These are phyloP conservation scores for Caenorhabditis sp. DNA, from an alignment of 2,888 invertebrate species.

Conservation along the genomic window DNA sequence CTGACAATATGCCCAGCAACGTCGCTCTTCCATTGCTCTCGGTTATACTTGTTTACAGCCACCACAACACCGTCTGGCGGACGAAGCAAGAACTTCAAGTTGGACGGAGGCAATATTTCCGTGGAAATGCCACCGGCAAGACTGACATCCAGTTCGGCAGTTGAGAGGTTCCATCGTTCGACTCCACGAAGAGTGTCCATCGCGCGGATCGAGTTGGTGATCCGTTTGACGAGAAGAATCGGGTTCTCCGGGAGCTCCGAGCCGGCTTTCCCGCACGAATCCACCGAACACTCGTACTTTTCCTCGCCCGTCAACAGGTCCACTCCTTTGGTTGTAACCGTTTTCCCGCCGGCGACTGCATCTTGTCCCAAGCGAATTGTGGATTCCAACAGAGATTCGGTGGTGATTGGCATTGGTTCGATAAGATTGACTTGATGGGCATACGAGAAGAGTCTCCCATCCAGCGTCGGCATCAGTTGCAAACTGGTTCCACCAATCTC, in stretches of 20 bases:
- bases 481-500: constrained; percentile 56
- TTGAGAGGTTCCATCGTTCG: constrained; percentile 82
- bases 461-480: constrained; percentile 56
- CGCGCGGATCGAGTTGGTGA: constrained; percentile 91
- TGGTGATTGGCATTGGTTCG: constrained; percentile 54
- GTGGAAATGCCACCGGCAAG: constrained; percentile 28
- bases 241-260: constrained; percentile 77
- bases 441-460: constrained; percentile 56
- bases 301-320: constrained; percentile 84
- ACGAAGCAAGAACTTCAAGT: constrained; percentile 52
- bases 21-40: constrained; percentile 55
- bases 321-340: constrained; percentile 90
- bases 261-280: constrained; percentile 58
- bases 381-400: constrained; percentile 55
- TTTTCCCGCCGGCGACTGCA: constrained; percentile 85
- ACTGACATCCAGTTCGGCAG: constrained; percentile 39
- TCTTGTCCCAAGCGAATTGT: constrained; percentile 85
- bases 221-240: constrained; percentile 87
- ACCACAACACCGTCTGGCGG: constrained; percentile 67
- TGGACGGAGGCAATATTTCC: background rate
- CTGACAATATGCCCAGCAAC: constrained; percentile 65
- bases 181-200: constrained; percentile 89
- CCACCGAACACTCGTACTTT: constrained; percentile 65
- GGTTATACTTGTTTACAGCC: constrained; percentile 44
- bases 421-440: constrained; percentile 51